Conservation (phyloP, 2,797 vertebrate genomes). For the Eulemur rubriventer region DNA sequence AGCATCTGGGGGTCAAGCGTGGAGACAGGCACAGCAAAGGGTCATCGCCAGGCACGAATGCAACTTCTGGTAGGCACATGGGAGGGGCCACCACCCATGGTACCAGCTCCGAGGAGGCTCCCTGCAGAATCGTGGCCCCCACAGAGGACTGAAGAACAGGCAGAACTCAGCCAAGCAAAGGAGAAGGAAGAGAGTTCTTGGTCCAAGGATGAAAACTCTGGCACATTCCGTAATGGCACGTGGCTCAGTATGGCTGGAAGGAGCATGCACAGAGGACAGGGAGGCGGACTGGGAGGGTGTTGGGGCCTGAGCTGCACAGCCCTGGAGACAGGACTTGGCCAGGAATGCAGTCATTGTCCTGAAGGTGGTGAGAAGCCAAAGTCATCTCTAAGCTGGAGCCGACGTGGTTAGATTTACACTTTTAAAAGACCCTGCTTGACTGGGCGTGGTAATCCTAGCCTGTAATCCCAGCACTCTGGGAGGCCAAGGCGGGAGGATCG, state of each 20-base stretch:
- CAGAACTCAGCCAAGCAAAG: neutral
- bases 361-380: neutral
- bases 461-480: too few relatives aligned
- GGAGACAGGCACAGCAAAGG: neutral
- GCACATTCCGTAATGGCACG: neutral
- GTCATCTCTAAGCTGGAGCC: neutral
- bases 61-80: neutral
- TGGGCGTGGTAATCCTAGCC: too few relatives aligned
- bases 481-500: too few relatives aligned
- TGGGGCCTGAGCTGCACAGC: neutral
- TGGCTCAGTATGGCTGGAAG: neutral
- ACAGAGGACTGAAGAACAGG: neutral
- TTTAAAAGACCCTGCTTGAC: neutral
- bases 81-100: neutral
- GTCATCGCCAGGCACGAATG: neutral
- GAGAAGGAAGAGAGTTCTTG: neutral
- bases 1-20: neutral
- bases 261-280: accelerated
- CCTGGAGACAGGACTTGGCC: neutral
- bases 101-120: too few relatives aligned
- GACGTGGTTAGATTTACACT: too few relatives aligned
- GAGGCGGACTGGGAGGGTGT: neutral
- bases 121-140: too few relatives aligned
- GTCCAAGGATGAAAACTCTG: neutral
- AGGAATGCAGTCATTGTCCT: neutral